Conservation (phyloP, 2,113 vertebrate genomes). For the Phainopepla nitens region DNA sequence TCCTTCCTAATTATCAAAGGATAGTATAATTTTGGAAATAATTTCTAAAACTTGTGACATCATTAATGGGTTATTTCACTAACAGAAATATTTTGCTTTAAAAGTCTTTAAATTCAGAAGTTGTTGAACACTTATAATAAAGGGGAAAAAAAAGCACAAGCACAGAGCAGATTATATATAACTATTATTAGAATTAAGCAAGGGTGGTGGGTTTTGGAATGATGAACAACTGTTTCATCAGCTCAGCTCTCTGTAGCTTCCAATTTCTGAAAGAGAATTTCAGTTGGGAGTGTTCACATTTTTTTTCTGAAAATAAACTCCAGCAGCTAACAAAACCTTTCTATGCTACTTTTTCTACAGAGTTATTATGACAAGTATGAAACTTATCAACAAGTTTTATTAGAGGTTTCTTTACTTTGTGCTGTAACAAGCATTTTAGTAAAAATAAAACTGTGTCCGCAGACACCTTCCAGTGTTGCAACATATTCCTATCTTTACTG, state of each 20-base stretch:
- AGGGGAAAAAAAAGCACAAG: not conserved
- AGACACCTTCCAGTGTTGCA: not conserved
- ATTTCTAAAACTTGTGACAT: not conserved
- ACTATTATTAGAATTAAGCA: not conserved
- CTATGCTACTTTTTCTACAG: not conserved
- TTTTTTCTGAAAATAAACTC: not conserved
- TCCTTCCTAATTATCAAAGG: not conserved
- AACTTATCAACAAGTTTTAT: not conserved
- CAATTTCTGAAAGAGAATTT: conserved; percentile 1
- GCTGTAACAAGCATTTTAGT: rapidly evolving
- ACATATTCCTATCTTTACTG: not conserved
- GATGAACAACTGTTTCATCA: not conserved
- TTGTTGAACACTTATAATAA: not conserved
- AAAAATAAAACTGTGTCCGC: not conserved
- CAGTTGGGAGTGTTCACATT: not conserved
- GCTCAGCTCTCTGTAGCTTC: not conserved
- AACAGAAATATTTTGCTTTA: not conserved
- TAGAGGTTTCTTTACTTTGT: not conserved
- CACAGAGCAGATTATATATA: not conserved
- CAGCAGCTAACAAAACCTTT: not conserved
- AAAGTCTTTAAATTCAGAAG: not conserved
- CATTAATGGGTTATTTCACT: not conserved
- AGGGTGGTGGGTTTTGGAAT: not conserved
- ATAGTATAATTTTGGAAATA: not conserved
- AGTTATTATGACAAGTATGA: not conserved